Base-by-base conservation (phyloP, 2,797 vertebrate species). In the Lagodon rhomboides region DNA sequence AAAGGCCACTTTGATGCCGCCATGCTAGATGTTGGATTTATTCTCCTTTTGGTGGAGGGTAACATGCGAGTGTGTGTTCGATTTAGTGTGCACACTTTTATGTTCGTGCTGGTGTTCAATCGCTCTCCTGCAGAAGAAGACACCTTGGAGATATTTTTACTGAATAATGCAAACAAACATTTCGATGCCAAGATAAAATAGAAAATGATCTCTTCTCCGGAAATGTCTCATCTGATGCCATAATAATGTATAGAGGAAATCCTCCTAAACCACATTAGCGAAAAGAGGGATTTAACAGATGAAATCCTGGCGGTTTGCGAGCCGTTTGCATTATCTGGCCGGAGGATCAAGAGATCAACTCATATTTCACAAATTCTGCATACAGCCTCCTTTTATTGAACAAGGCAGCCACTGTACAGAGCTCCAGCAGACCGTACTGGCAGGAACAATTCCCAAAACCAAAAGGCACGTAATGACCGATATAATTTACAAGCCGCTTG, bases 211-310 rank as follows among this genome's bases (percentile, higher is more conserved):
- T 85, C 44, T 43, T 58, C 22, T 65, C 8, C 16, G 77, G 27
- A 85, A 66, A 58, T 44, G 12, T 79, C 30, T 56, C 27, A 23
- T 68, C 60, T 22, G 68, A 83, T 50, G 78, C 60, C 50, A 44
- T 75, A 65, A 80, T 78, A 75, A 85, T 50, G 4, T 87, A 87
- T 25, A 59, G 80, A 83, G 47, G 17, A 81, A 93, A 92, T 91
- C 91, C 87, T 93, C 73, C 92, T 85, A 72, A 71, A 59, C 22
- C 77, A 83, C 43, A 91, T 92, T 86, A 86, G 56, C n/a, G 23
- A 68, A 80, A 66, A 82, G 72, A 75, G 59, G 62, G 87, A 76
- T 91, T 93, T 84, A 59, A 67, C 84, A 12, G 82, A 80, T 91
- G 56, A 89, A 85, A 87, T 84, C 80, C 80, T 71, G 69, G 66